phyloP scores from a whole-genome alignment of 2,888 invertebrate species.

The Aphodius sticticus region DNA sequence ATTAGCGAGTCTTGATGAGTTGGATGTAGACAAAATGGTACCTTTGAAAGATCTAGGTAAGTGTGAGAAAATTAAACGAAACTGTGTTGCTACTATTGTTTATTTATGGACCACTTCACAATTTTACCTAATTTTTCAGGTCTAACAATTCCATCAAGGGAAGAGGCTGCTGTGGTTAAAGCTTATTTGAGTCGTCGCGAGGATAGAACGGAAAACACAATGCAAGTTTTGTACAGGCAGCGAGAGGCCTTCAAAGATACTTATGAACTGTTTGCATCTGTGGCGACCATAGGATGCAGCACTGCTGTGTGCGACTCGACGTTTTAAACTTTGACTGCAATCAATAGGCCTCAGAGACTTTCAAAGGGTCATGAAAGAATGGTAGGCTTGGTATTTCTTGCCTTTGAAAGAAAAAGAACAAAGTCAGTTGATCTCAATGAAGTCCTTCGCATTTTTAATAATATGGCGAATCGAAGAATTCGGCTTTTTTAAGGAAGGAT shows the following conservation, averaged over 20 bases:
- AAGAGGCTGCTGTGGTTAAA: constrained; percentile 27
- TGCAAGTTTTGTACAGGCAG: constrained; percentile 20
- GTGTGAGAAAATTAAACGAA: constrained; percentile 18
- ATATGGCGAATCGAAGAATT: constrained; percentile 8
- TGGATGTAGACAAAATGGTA: constrained; percentile 37
- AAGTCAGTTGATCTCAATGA: constrained; percentile 13
- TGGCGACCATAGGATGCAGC: constrained; percentile 7
- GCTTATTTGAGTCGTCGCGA: constrained; percentile 26
- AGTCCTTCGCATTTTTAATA: constrained; percentile 21
- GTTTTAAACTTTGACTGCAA: constrained; percentile 16
- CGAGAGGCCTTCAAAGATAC: constrained; percentile 23
- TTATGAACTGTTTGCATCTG: constrained; percentile 16
- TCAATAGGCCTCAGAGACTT: constrained; percentile 20
- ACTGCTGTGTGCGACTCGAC: constrained; percentile 14
- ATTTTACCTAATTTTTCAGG: constrained; percentile 27
- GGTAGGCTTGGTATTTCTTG: constrained; percentile 17
- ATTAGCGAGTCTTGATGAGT: constrained; percentile 35
- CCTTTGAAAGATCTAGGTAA: constrained; percentile 32
- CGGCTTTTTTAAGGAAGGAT: constrained; percentile 5
- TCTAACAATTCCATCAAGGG: constrained; percentile 27
- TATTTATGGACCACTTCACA: constrained; percentile 24
- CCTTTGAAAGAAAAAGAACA: constrained; percentile 16
- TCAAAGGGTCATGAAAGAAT: constrained; percentile 5
- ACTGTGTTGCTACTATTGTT: not conserved
- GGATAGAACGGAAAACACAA: constrained; percentile 22